Evolutionary conservation across 1,140 invertebrate genomes (phyloP).

Genomic region (Daktulosphaira vitifoliae): DNA sequence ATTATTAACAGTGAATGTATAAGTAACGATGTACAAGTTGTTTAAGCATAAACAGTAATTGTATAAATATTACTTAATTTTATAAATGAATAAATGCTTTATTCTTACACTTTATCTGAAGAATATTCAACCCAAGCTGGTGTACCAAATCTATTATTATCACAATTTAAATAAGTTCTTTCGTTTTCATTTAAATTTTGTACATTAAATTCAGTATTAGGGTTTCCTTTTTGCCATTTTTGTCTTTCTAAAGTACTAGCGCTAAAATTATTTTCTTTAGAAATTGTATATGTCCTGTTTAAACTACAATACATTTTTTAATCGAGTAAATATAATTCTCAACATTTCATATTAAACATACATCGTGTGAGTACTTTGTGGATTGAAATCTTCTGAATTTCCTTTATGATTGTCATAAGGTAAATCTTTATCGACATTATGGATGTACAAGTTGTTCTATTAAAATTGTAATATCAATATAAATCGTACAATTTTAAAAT

Average conservation of each 20-base stretch:
- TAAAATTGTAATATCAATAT: too few relatives aligned
- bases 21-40: too few relatives aligned
- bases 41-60: too few relatives aligned
- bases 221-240: conserved; percentile 13
- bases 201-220: neutral
- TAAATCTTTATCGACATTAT: conserved; percentile 9
- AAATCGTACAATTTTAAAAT: neutral
- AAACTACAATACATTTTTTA: neutral
- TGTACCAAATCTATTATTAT: neutral
- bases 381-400: conserved; percentile 2
- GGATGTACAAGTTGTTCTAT: neutral
- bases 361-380: conserved; percentile 20
- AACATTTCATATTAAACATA: neutral
- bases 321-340: too few relatives aligned
- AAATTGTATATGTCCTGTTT: conserved; percentile 18
- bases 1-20: too few relatives aligned
- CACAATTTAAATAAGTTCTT: neutral
- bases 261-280: conserved; percentile 20
- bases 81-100: too few relatives aligned
- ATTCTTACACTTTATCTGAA: conserved; percentile 19
- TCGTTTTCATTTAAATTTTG: conserved; percentile 4
- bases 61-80: too few relatives aligned
- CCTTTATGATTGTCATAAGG: neutral
- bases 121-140: conserved; percentile 4
- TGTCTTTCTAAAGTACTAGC: conserved; percentile 11